Base-by-base conservation (phyloP, 2,888 invertebrate genomes). In the Agrotis puta region DNA sequence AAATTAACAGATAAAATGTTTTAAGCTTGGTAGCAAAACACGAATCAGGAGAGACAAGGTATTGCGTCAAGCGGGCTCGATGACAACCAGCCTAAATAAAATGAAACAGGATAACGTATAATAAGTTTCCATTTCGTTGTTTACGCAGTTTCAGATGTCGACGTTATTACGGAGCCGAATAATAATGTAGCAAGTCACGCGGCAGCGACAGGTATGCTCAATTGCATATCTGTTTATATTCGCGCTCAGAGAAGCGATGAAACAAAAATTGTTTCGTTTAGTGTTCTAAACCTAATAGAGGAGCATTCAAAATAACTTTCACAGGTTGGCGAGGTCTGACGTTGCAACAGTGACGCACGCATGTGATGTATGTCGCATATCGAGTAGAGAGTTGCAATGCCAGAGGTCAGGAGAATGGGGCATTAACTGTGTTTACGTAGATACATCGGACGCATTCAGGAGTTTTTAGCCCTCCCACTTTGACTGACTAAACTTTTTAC, bases 71-170 rank as follows among this genome's bases (percentile, higher is more conserved):
- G 33, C 45, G 18, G 50, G 48, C 57, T 64, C 53, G 59, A 76
- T 61, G 20, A 57, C 45, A 69, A 58, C 27, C 18, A 58, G 53
- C 5, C 24, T 62, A 47, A 53, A 64, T 33, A 56, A 50, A 76
- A 56, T n/a, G 77, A 69, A 76, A 81, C 53, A 45, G 33, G 64
- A 77, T 81, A 69, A 69, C 47, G 33, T 69, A 20, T 67, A 68
- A 51, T 56, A 68, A 64, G 63, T 58, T 43, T 68, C 24, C 13
- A 47, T 75, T 64, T 61, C 54, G 50, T 47, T 18, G 18, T 59
- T 67, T 43, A 58, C 62, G 47, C 24, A 53, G 81, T 76, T 68
- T 68, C 77, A 54, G 56, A 67, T 77, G 16, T 76, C 77, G 47
- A 45, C 59, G 81, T 59, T 76, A 76, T 56, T 33, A 56, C n/a